phyloP scores from a whole-genome alignment of 2,888 invertebrate genomes.

The Ephialtes manifestator region DNA sequence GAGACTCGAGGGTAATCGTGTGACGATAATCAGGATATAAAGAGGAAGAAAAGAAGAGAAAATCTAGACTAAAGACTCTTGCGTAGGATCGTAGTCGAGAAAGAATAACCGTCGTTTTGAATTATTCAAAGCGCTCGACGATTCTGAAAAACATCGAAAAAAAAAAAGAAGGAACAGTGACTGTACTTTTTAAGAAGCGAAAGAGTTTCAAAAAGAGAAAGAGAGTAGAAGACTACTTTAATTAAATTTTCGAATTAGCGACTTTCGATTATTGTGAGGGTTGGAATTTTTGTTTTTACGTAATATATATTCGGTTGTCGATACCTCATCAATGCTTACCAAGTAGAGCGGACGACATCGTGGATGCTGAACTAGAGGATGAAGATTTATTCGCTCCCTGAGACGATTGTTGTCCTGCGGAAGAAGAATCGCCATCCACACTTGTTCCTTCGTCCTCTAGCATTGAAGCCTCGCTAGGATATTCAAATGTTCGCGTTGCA shows the following conservation, averaged over 20 bases:
- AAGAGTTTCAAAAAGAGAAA: slow-evolving; percentile 1
- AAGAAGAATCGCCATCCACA: slow-evolving; percentile 82
- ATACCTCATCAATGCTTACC: slow-evolving; percentile 77
- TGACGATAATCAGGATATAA: neutral
- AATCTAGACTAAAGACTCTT: slow-evolving; percentile 74
- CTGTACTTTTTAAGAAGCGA: neutral
- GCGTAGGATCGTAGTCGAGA: slow-evolving; percentile 71
- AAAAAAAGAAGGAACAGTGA: slow-evolving; percentile 50
- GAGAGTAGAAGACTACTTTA: neutral
- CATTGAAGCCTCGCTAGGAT: slow-evolving; percentile 96
- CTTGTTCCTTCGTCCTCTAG: slow-evolving; percentile 88
- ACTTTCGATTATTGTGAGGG: slow-evolving; percentile 14
- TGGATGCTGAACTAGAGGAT: slow-evolving; percentile 75
- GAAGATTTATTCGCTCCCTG: slow-evolving; percentile 77
- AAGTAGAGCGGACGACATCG: slow-evolving; percentile 81
- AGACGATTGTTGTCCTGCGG: slow-evolving; percentile 79
- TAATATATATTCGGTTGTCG: slow-evolving; percentile 41
- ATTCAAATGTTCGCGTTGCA: slow-evolving; percentile 95
- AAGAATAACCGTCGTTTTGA: slow-evolving; percentile 66
- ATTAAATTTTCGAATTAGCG: slow-evolving; percentile 9
- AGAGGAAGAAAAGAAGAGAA: slow-evolving; percentile 6
- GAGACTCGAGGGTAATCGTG: neutral
- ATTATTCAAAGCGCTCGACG: slow-evolving; percentile 57
- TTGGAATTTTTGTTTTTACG: neutral
- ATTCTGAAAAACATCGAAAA: slow-evolving; percentile 69